A percentile compares a stretch with the other conserved stretches of the same genome.
Conservation (phyloP, 2,797 vertebrate species). For the Microctenopoma lineatum region DNA sequence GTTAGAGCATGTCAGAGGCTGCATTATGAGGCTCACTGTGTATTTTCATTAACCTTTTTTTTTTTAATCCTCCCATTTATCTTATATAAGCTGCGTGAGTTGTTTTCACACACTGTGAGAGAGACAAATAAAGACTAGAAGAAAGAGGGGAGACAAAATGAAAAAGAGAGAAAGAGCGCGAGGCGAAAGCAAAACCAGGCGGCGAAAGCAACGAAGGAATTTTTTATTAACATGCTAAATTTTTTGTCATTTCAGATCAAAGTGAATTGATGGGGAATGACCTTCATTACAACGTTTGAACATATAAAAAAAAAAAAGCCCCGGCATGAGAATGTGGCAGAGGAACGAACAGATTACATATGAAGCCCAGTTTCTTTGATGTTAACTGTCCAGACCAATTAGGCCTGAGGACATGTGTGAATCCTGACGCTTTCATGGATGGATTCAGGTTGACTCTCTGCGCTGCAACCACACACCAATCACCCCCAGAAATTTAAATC, state of each 20-base stretch:
- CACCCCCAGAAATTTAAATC: conserved; percentile 54
- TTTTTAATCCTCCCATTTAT: conserved; percentile 32
- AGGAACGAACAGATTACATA: conserved; percentile 77
- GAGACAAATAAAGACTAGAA: conserved; percentile 22
- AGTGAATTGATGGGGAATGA: conserved; percentile 80
- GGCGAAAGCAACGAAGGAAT: conserved; percentile 33
- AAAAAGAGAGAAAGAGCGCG: conserved; percentile 25
- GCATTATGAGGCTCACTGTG: conserved; percentile 32
- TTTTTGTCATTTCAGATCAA: conserved; percentile 77
- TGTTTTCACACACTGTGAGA: conserved; percentile 33
- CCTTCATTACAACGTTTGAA: conserved; percentile 80
- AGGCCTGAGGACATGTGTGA: conserved; percentile 74
- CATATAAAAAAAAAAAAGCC: conserved; percentile 61
- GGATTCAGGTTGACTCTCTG: conserved; percentile 68
- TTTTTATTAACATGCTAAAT: conserved; percentile 77
- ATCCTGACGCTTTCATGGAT: conserved; percentile 72
- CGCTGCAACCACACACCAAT: conserved; percentile 63
- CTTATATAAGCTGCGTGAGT: conserved; percentile 35
- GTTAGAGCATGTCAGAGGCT: conserved; percentile 62
- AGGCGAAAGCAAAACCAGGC: conserved; percentile 32
- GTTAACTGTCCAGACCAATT: conserved; percentile 83
- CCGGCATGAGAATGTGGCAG: conserved; percentile 65
- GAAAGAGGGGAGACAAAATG: conserved; percentile 24
- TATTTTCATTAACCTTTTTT: conserved; percentile 33
- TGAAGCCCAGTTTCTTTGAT: conserved; percentile 82